Evolutionary conservation across 1,140 invertebrate genomes (phyloP).

Genomic region (Thaumatotibia leucotreta): DNA sequence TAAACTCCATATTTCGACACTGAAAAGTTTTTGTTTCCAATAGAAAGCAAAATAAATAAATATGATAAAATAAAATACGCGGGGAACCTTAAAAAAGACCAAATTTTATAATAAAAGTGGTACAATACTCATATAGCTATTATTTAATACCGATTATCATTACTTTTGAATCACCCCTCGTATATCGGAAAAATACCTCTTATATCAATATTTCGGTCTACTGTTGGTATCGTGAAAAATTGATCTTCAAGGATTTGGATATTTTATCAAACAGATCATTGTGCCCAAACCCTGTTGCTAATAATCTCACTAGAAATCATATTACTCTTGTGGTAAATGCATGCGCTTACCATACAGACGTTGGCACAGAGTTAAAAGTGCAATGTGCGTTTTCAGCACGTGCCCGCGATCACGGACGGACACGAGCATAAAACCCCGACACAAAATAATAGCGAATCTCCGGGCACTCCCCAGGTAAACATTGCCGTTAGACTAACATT

Average conservation of each 20-base stretch:
- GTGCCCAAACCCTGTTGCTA: neutral
- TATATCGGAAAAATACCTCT: no score
- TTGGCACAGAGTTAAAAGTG: neutral
- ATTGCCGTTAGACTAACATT: constrained; percentile 9
- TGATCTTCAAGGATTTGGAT: neutral
- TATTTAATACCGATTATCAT: no score
- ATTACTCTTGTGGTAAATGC: constrained; percentile 5
- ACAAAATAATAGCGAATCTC: constrained; percentile 43
- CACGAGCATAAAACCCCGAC: constrained; percentile 51
- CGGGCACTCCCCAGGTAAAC: constrained; percentile 50
- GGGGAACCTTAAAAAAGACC: no score
- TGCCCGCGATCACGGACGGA: constrained; percentile 63
- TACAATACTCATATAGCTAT: no score
- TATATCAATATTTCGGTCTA: no score
- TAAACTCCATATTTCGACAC: no score
- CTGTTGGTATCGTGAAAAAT: neutral
- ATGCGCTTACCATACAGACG: neutral
- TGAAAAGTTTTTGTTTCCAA: no score
- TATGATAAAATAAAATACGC: no score
- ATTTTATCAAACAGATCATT: neutral
- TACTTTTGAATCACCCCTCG: no score
- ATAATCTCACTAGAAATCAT: constrained; percentile 27
- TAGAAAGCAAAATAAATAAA: no score
- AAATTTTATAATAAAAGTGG: no score
- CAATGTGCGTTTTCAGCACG: constrained; percentile 45